Evolutionary conservation across 2,888 invertebrate species (phyloP).

Genomic region (Pinctada fucata): DNA sequence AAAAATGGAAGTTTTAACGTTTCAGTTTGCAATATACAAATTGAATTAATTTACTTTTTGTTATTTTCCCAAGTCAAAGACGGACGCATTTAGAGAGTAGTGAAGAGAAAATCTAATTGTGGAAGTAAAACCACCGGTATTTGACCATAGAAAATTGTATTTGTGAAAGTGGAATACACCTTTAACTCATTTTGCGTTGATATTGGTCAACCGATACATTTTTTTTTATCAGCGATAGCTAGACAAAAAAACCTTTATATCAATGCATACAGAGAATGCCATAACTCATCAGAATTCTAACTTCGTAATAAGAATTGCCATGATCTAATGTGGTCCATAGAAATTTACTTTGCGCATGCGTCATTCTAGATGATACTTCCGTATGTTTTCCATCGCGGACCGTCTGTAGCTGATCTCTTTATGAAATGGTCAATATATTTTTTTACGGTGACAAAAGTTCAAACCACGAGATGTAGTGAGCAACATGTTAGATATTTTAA

Average conservation of each 20-base stretch:
- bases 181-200: not conserved
- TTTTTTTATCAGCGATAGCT: not conserved
- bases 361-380: no score
- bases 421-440: no score
- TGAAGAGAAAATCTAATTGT: not conserved
- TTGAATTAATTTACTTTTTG: slow-evolving; percentile 17
- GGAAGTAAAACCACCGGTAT: not conserved
- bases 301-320: no score
- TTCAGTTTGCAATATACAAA: slow-evolving; percentile 17
- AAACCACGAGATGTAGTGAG: no score
- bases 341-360: no score
- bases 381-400: no score
- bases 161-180: not conserved
- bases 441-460: no score
- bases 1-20: slow-evolving; percentile 8
- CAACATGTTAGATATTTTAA: not conserved
- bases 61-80: slow-evolving; percentile 5
- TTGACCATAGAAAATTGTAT: slow-evolving; percentile 1
- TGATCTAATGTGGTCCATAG: no score
- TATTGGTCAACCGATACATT: not conserved
- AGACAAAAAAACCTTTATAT: no score
- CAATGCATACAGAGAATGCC: no score
- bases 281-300: no score
- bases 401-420: no score
- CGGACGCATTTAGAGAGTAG: not conserved